Evolutionary conservation across 2,797 vertebrate species (phyloP), one percentile per base, ranked within the genome.

Genomic region (Australoheros facetus): DNA sequence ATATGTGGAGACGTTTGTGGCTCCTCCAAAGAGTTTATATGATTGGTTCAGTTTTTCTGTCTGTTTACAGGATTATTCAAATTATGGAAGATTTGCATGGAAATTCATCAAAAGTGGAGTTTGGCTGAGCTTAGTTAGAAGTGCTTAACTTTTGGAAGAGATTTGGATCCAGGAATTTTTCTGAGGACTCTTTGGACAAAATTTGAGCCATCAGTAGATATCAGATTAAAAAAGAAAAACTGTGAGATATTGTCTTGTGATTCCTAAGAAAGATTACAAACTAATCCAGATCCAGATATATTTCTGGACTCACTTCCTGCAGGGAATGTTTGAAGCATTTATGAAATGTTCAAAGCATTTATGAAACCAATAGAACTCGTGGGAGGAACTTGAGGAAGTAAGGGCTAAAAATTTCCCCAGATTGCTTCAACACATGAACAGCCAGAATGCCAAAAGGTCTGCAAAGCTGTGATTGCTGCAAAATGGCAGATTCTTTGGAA

Each of bases 401-500:
- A n/a, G 26, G 0, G 0, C 64, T 32, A 19, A 30, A 32, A 32
- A 32, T 32, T 69, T 53, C 64, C 64, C 26, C 64, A 53, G 45
- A 69, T 69, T 69, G 42, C 64, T 28, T 69, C 42, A 69, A 51
- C 42, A 30, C 17, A n/a, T 30, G 26, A 51, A 51, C 45, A 69
- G 64, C 45, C 64, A 1, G 26, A 69, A 1, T 69, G 64, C 17
- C n/a, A 45, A 51, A 69, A 32, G 45, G 11, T 69, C 45, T 69
- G 45, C 64, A 69, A 51, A 51, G 30, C 64, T 69, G 64, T n/a
- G 16, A 69, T 32, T 69, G 45, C 64, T 69, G 64, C 64, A 53
- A 28, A 32, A 53, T 53, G 17, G 6, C 45, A n/a, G 45, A 32
- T 53, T 51, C 3, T 69, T 17, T 30, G 60, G 60, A 28, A 0